Conservation (phyloP, 2,797 vertebrate genomes). For the Sphaeramia orbicularis region DNA sequence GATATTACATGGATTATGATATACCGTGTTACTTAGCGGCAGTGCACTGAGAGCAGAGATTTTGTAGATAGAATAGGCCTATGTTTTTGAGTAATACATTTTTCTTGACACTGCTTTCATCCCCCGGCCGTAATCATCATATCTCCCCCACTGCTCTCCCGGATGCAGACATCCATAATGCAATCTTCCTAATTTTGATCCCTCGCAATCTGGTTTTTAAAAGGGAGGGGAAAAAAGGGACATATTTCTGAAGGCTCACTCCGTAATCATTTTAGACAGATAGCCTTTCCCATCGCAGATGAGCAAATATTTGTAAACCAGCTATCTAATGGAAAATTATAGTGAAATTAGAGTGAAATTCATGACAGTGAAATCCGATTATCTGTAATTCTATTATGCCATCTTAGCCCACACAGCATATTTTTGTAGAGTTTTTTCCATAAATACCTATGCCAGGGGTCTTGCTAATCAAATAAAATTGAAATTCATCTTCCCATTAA, state of each 20-base stretch:
- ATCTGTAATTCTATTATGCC: conserved; percentile 99
- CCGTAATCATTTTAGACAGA: conserved; percentile 99
- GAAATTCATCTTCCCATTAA: conserved; percentile 99
- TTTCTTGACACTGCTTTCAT: conserved; percentile 89
- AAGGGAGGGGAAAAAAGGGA: conserved; percentile 85
- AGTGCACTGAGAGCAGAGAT: conserved; percentile 82
- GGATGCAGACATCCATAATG: conserved; percentile 91
- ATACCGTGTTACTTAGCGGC: conserved; percentile 65
- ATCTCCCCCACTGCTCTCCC: conserved; percentile 88
- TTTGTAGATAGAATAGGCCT: conserved; percentile 80
- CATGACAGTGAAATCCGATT: conserved; percentile 99
- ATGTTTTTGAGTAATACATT: conserved; percentile 87
- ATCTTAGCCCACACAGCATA: conserved; percentile 99
- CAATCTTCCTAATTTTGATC: conserved; percentile 91
- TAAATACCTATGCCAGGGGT: conserved; percentile 99
- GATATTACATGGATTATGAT: conserved; percentile 75
- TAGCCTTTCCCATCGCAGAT: conserved; percentile 99
- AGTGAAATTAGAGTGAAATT: conserved; percentile 99
- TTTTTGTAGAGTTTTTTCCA: conserved; percentile 99
- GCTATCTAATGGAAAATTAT: conserved; percentile 99
- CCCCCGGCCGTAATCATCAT: conserved; percentile 88
- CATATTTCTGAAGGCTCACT: conserved; percentile 90
- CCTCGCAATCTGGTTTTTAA: conserved; percentile 91
- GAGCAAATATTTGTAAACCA: conserved; percentile 99
- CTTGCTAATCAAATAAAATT: conserved; percentile 99